Evolutionary conservation across 2,888 invertebrate species (phyloP).

Genomic region (Venusia cambrica): DNA sequence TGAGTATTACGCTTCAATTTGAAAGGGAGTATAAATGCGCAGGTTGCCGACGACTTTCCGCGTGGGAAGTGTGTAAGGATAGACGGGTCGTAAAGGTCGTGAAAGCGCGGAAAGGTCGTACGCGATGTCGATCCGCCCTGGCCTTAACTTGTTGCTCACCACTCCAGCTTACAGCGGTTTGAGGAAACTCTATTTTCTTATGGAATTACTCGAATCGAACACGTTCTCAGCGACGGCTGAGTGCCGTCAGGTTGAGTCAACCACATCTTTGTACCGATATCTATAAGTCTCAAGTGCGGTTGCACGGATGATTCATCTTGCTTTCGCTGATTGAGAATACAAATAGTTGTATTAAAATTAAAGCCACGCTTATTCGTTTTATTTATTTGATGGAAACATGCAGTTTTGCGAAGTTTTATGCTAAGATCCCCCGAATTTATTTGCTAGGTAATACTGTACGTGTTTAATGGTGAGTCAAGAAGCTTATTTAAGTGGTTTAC

Average conservation of each 20-base stretch:
- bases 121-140: constrained; percentile 33
- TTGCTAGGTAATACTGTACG: constrained; percentile 15
- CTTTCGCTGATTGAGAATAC: constrained; percentile 21
- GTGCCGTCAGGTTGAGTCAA: constrained; percentile 39
- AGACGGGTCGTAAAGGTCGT: constrained; percentile 45
- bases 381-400: constrained; percentile 16
- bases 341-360: too few relatives aligned
- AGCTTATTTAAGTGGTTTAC: constrained; percentile 17
- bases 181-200: constrained; percentile 37
- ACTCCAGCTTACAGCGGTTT: constrained; percentile 53
- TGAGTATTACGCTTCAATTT: constrained; percentile 7
- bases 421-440: constrained; percentile 8
- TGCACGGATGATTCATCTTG: constrained; percentile 20
- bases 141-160: constrained; percentile 63
- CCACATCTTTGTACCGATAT: constrained; percentile 21
- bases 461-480: constrained; percentile 20
- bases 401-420: constrained; percentile 18
- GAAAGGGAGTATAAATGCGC: constrained; percentile 29
- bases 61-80: constrained; percentile 38
- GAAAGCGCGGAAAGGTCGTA: constrained; percentile 53
- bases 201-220: constrained; percentile 21
- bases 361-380: constrained; percentile 20
- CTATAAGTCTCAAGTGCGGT: constrained; percentile 30
- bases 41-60: constrained; percentile 28
- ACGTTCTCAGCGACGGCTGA: constrained; percentile 33